Percentiles rank a stretch among this genome's conserved stretches.
Evolutionary conservation across 2,113 vertebrate genomes (phyloP).

Genomic region (Siniperca chuatsi): DNA sequence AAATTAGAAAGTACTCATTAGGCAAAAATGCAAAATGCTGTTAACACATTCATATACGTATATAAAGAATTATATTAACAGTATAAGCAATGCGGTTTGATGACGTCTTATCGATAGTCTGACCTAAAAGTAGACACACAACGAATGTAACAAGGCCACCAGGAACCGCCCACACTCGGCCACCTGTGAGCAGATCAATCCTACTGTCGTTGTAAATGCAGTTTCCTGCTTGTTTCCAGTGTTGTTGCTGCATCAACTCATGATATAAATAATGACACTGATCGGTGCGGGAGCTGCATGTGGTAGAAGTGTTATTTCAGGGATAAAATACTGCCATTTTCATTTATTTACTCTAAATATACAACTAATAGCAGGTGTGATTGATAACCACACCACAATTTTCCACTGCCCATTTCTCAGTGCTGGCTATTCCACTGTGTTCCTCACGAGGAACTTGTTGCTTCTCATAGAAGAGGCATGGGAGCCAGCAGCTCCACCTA

Average conservation of each 20-base stretch:
- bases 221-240: not conserved
- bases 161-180: not conserved
- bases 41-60: not conserved
- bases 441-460: not conserved
- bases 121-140: not conserved
- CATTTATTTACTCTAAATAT: not conserved
- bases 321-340: not conserved
- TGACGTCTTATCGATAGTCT: not conserved
- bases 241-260: not conserved
- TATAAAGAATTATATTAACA: not conserved
- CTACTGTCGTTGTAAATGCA: not conserved
- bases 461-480: not conserved
- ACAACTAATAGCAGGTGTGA: not conserved
- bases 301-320: not conserved
- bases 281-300: not conserved
- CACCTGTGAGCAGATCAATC: slow-evolving; percentile 17
- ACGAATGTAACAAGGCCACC: not conserved
- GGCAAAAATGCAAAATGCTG: not conserved
- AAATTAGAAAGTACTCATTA: not conserved
- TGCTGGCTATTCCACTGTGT: not conserved
- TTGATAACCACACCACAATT: not conserved
- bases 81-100: not conserved
- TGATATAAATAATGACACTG: not conserved
- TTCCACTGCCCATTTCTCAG: not conserved
- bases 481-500: not conserved